Evolutionary conservation across 2,888 invertebrate species (phyloP).

Genomic region (Ashinkailepas kermadecensis): DNA sequence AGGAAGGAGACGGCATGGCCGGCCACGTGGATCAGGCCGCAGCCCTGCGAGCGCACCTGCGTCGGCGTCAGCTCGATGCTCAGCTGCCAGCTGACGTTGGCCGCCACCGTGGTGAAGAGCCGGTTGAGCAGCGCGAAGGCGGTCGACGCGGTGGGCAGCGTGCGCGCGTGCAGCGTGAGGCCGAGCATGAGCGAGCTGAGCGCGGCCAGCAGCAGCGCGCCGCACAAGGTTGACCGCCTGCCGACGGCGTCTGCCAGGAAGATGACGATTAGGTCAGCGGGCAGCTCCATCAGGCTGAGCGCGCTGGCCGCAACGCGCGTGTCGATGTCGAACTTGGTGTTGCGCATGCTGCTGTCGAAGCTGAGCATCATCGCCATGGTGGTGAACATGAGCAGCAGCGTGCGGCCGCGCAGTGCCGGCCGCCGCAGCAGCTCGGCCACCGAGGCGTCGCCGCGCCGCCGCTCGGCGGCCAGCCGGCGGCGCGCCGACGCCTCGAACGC

Average conservation of each 20-base stretch:
- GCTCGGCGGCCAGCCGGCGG: not conserved
- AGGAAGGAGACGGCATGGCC: slow-evolving; percentile 24
- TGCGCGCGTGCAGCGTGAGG: not conserved
- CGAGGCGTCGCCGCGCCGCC: not conserved
- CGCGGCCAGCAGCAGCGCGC: not conserved
- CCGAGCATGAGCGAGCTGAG: not conserved
- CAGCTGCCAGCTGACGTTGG: slow-evolving; percentile 29
- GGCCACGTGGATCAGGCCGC: slow-evolving; percentile 24
- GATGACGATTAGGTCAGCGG: slow-evolving; percentile 29
- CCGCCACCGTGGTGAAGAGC: slow-evolving; percentile 30
- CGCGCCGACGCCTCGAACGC: slow-evolving; percentile 57
- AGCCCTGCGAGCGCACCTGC: not conserved
- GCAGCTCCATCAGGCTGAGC: slow-evolving; percentile 28
- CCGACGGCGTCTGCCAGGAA: slow-evolving; percentile 28
- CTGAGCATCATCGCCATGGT: not conserved
- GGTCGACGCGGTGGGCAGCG: not conserved
- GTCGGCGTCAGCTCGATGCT: slow-evolving; percentile 31
- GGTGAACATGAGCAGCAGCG: not conserved
- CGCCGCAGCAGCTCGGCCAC: not conserved
- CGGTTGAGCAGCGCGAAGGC: slow-evolving; percentile 27
- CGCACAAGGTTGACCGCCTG: slow-evolving; percentile 24
- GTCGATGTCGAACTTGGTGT: slow-evolving; percentile 56
- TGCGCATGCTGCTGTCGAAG: slow-evolving; percentile 52
- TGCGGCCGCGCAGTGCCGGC: not conserved
- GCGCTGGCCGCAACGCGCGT: slow-evolving; percentile 28